phyloP scores from a whole-genome alignment of 2,797 vertebrate species.

The Sebastes vulpes region DNA sequence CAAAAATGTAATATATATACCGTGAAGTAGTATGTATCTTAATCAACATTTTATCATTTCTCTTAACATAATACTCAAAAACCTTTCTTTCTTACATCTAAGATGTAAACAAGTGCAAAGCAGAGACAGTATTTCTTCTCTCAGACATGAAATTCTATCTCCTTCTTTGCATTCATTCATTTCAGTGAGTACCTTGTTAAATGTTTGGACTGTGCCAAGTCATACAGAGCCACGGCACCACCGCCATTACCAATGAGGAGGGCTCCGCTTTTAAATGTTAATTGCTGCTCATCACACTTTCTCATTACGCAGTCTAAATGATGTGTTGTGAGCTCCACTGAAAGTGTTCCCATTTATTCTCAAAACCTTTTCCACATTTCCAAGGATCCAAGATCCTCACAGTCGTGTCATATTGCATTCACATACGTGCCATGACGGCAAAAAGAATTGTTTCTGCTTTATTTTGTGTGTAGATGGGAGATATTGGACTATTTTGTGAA shows the following conservation, averaged over 20 bases:
- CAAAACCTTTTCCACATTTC: conserved; percentile 12
- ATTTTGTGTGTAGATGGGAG: conserved; percentile 10
- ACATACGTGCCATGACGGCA: conserved; percentile 44
- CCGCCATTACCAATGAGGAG: conserved; percentile 73
- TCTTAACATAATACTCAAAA: not conserved
- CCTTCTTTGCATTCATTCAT: conserved; percentile 45
- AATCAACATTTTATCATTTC: not conserved
- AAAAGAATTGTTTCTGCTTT: conserved; percentile 17
- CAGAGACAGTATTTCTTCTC: not conserved
- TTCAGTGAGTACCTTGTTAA: conserved; percentile 72
- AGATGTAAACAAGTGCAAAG: conserved; percentile 4
- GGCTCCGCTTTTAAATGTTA: conserved; percentile 81
- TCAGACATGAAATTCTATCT: conserved; percentile 24
- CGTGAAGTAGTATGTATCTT: not conserved
- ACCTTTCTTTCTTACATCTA: not conserved
- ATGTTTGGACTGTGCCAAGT: conserved; percentile 76
- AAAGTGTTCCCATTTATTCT: conserved; percentile 65
- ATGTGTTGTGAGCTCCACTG: conserved; percentile 61
- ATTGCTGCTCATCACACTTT: conserved; percentile 76
- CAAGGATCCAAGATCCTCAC: conserved; percentile 51
- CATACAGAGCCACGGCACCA: conserved; percentile 51
- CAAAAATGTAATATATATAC: not conserved
- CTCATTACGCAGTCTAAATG: conserved; percentile 78
- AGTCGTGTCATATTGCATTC: conserved; percentile 35
- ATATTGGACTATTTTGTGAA: conserved; percentile 10